Conservation (phyloP, 2,888 invertebrate species). For the Halictus quadricinctus region DNA sequence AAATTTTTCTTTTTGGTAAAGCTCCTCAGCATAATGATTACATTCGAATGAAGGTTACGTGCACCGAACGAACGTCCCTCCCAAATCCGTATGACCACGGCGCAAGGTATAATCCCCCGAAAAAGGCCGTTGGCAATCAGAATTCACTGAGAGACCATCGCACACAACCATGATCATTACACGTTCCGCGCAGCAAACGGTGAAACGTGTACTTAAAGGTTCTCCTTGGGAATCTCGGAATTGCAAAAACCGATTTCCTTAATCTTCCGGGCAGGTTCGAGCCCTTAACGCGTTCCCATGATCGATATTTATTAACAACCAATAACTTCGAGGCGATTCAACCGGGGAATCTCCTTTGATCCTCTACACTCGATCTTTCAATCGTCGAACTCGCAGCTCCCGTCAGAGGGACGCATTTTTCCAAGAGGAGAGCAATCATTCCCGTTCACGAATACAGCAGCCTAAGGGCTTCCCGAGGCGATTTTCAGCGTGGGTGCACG, state of each 20-base stretch:
- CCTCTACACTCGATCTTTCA: background rate
- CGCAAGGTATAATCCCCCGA: background rate
- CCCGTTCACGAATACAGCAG: slow-evolving; percentile 48
- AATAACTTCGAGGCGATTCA: background rate
- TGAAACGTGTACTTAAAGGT: background rate
- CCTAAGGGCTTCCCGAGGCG: slow-evolving; percentile 58
- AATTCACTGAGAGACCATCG: background rate
- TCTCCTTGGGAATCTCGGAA: background rate
- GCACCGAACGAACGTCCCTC: background rate
- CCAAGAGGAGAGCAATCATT: slow-evolving; percentile 32
- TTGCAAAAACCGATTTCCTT: slow-evolving; percentile 1
- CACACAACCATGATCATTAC: background rate
- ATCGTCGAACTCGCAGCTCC: background rate
- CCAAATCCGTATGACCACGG: background rate
- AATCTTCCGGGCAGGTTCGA: background rate
- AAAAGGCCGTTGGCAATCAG: background rate
- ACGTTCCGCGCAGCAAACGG: background rate
- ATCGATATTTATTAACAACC: background rate
- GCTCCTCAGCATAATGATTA: background rate
- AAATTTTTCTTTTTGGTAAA: background rate
- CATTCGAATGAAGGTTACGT: background rate
- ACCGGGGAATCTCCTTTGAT: background rate
- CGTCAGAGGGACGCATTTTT: slow-evolving; percentile 26
- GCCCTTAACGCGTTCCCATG: background rate
- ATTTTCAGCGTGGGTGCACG: slow-evolving; percentile 78